These are phyloP conservation scores for Vidua chalybeata DNA, from an alignment of 2,113 vertebrate genomes.

Conservation along the genomic window DNA sequence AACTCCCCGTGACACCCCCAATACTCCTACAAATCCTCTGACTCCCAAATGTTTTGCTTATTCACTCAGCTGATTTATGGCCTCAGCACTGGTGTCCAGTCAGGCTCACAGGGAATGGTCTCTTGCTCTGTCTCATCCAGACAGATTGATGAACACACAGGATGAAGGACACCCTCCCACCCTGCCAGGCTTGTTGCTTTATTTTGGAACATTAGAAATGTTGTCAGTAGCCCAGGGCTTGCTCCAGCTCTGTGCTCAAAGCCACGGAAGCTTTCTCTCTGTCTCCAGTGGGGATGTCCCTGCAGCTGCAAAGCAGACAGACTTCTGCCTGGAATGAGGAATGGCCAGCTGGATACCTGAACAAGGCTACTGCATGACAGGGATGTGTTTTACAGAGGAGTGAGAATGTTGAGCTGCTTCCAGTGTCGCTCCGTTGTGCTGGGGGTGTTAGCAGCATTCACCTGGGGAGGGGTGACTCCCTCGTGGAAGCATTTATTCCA, in stretches of 20 bases:
- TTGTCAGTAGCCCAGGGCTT: neutral
- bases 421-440: neutral
- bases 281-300: neutral
- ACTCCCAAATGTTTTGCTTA: conserved; percentile 18
- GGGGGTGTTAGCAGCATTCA: neutral
- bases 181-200: neutral
- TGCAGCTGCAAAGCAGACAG: neutral
- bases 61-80: conserved; percentile 29
- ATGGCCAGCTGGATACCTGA: neutral
- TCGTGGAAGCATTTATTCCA: neutral
- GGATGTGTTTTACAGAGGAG: neutral
- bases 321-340: neutral
- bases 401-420: neutral
- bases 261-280: neutral
- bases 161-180: neutral
- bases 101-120: neutral
- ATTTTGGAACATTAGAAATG: neutral
- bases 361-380: neutral
- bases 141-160: neutral
- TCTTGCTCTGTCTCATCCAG: neutral
- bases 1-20: neutral
- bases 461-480: neutral
- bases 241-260: neutral
- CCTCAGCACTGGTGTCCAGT: neutral
- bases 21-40: neutral